Evolutionary conservation across 1,140 invertebrate species (phyloP).

Genomic region (Diuraphis noxia): DNA sequence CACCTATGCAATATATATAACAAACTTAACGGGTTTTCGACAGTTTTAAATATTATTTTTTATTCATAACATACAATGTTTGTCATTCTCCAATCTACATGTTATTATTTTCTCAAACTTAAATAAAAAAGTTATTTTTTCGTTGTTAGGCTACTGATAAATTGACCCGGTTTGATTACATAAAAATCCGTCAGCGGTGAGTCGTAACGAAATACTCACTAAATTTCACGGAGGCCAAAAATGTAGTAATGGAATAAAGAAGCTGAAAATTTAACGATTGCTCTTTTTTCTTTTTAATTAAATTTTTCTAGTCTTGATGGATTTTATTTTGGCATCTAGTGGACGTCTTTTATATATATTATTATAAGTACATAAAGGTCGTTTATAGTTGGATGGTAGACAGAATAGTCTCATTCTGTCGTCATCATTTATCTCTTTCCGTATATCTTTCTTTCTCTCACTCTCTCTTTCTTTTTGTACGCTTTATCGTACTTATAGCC

Average conservation of each 20-base stretch:
- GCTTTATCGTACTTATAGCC: neutral
- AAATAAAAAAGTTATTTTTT: neutral
- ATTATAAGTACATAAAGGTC: constrained; percentile 14
- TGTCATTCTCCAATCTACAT: neutral
- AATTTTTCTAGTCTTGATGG: neutral
- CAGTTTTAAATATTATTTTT: neutral
- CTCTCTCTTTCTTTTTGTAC: neutral
- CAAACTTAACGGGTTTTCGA: neutral
- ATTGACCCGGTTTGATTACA: neutral
- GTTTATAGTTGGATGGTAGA: neutral
- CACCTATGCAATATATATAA: neutral
- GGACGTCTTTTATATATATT: constrained; percentile 9
- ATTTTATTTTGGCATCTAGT: neutral
- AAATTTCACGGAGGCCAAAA: neutral
- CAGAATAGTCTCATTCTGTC: neutral
- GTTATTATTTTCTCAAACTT: neutral
- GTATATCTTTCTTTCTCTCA: neutral
- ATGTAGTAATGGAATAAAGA: neutral
- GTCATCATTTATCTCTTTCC: neutral
- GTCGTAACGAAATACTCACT: neutral
- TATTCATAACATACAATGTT: neutral
- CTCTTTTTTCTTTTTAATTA: neutral
- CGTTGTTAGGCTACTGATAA: neutral
- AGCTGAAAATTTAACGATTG: neutral
- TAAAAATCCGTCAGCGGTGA: neutral